phyloP scores from a whole-genome alignment of 2,797 vertebrate species.

The Gorsachius magnificus region DNA sequence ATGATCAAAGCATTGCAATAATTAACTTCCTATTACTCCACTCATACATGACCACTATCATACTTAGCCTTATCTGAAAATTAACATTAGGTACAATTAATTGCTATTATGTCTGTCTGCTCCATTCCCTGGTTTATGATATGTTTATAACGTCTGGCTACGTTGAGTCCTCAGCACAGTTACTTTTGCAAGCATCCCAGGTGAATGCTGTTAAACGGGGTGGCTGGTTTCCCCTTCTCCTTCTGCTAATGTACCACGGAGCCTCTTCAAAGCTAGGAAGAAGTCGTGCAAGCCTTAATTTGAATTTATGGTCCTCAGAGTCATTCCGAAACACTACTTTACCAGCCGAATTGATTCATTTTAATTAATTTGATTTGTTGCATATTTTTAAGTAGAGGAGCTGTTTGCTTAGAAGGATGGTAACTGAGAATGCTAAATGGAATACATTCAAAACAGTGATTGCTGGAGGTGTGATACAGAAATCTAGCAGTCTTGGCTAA shows the following conservation, averaged over 20 bases:
- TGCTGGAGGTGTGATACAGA: slow-evolving; percentile 52
- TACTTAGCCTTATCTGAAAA: not conserved
- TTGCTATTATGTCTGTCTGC: not conserved
- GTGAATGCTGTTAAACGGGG: not conserved
- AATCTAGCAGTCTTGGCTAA: slow-evolving; percentile 51
- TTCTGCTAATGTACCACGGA: not conserved
- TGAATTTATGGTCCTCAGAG: slow-evolving; percentile 63
- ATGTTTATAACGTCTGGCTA: not conserved
- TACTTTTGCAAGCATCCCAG: not conserved
- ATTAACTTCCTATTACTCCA: not conserved
- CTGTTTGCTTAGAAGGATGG: slow-evolving; percentile 32
- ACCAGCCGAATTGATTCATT: slow-evolving; percentile 29
- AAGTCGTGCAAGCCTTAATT: slow-evolving; percentile 45
- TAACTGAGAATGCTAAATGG: slow-evolving; percentile 33
- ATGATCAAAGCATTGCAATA: not conserved
- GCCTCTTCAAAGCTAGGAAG: not conserved
- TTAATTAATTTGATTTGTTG: slow-evolving; percentile 69
- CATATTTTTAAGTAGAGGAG: slow-evolving; percentile 41
- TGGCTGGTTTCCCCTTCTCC: not conserved
- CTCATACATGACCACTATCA: not conserved
- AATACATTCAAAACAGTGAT: slow-evolving; percentile 48
- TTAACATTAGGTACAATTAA: not conserved
- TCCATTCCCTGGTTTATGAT: not conserved
- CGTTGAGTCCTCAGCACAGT: not conserved
- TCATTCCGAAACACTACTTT: slow-evolving; percentile 22